These are phyloP conservation scores for Anthoptus insignis DNA, from an alignment of 2,888 invertebrate genomes.

Conservation along the genomic window DNA sequence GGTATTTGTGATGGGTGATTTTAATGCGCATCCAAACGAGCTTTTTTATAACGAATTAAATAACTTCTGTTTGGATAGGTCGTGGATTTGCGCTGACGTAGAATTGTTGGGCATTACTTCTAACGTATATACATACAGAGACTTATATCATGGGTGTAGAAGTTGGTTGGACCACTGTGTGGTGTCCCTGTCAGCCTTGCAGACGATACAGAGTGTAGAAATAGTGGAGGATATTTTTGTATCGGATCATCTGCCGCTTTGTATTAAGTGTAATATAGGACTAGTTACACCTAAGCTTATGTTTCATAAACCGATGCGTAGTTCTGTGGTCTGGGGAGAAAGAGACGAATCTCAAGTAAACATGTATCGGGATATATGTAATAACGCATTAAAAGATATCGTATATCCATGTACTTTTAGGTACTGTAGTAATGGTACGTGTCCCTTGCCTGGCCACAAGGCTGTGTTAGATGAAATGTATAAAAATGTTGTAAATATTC, in stretches of 20 bases:
- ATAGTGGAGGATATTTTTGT: neutral
- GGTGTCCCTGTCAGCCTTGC: conserved; percentile 1
- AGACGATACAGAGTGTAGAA: neutral
- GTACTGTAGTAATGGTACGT: neutral
- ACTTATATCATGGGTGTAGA: neutral
- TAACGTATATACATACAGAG: neutral
- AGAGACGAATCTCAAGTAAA: neutral
- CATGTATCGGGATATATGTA: neutral
- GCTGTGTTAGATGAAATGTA: neutral
- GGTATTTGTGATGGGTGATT: too few species aligned
- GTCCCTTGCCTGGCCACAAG: neutral
- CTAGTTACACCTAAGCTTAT: neutral
- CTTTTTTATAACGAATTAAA: neutral
- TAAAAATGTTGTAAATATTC: neutral
- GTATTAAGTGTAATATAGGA: neutral
- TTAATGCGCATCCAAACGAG: too few species aligned
- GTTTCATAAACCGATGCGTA: neutral
- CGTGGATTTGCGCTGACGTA: neutral
- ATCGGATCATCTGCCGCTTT: neutral
- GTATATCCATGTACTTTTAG: neutral
- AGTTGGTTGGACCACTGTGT: conserved; percentile 1
- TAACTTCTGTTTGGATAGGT: neutral
- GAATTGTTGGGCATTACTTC: neutral
- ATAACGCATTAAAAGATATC: neutral
- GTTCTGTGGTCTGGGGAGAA: neutral